These are phyloP conservation scores for Coranthus polyacanthus DNA, from an alignment of 2,797 vertebrate species.

Conservation along the genomic window DNA sequence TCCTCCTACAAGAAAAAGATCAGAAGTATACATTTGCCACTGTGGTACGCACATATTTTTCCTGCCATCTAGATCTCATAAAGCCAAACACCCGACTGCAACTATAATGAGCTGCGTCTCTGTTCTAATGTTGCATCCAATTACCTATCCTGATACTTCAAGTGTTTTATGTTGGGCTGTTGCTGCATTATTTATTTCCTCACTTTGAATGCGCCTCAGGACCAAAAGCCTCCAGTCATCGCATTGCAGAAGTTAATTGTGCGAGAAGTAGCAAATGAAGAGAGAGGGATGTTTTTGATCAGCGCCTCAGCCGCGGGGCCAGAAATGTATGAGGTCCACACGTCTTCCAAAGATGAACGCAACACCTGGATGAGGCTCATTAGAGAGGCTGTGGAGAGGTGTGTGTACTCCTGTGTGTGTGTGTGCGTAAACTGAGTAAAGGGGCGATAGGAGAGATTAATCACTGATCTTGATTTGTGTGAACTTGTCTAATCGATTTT, in stretches of 20 bases:
- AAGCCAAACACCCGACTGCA: not conserved
- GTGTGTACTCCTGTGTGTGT: not conserved
- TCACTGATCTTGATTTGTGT: not conserved
- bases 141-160: not conserved
- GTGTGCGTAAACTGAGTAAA: not conserved
- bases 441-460: not conserved
- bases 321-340: slow-evolving; percentile 97
- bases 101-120: not conserved
- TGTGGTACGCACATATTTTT: slow-evolving; percentile 86
- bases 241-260: slow-evolving; percentile 96
- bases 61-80: not conserved
- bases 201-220: slow-evolving; percentile 77
- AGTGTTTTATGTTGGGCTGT: not conserved
- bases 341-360: slow-evolving; percentile 92
- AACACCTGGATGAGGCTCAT: slow-evolving; percentile 96
- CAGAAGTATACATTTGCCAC: slow-evolving; percentile 96
- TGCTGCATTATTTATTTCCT: not conserved
- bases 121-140: not conserved
- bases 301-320: slow-evolving; percentile 93
- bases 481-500: not conserved
- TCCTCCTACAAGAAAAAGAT: slow-evolving; percentile 98
- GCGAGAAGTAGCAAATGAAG: slow-evolving; percentile 96
- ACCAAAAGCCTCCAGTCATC: slow-evolving; percentile 96
- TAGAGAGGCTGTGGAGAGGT: slow-evolving; percentile 95
- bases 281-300: slow-evolving; percentile 97